Percentiles rank a stretch among this genome's conserved stretches.
These are phyloP conservation scores for Zele albiditarsus DNA, from an alignment of 2,888 invertebrate species.

Conservation along the genomic window DNA sequence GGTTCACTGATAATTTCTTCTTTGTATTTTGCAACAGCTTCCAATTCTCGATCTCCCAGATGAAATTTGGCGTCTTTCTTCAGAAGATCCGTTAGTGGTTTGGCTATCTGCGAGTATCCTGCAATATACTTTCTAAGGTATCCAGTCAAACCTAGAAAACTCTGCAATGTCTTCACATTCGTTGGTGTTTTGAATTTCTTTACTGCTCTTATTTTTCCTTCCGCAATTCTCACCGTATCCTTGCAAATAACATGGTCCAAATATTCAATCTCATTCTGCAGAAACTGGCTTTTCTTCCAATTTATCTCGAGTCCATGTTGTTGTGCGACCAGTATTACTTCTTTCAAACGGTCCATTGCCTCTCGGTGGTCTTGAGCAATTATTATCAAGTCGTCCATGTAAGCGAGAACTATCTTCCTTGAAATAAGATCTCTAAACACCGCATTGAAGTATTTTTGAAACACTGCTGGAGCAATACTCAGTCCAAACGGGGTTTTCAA, in stretches of 20 bases:
- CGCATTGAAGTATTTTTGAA: conserved; percentile 50
- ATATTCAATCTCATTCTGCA: conserved; percentile 43
- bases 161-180: conserved; percentile 39
- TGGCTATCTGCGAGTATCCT: conserved; percentile 51
- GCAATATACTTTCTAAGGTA: conserved; percentile 53
- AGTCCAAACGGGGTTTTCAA: conserved; percentile 42
- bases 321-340: conserved; percentile 41
- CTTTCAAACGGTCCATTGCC: conserved; percentile 32
- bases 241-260: conserved; percentile 44
- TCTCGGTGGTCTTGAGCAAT: conserved; percentile 37
- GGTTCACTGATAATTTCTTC: conserved; percentile 33
- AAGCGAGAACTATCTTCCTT: conserved; percentile 25
- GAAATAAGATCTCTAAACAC: conserved; percentile 44
- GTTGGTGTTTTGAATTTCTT: conserved; percentile 44
- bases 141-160: conserved; percentile 50
- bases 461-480: conserved; percentile 33
- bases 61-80: conserved; percentile 49
- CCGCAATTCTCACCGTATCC: conserved; percentile 41
- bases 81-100: conserved; percentile 55
- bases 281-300: conserved; percentile 46
- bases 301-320: conserved; percentile 47
- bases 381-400: conserved; percentile 49
- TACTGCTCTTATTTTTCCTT: conserved; percentile 46
- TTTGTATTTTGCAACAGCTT: conserved; percentile 45
- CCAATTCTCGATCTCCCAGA: conserved; percentile 36